phyloP scores from a whole-genome alignment of 2,797 vertebrate genomes.

The Chaetodon trifasciatus region DNA sequence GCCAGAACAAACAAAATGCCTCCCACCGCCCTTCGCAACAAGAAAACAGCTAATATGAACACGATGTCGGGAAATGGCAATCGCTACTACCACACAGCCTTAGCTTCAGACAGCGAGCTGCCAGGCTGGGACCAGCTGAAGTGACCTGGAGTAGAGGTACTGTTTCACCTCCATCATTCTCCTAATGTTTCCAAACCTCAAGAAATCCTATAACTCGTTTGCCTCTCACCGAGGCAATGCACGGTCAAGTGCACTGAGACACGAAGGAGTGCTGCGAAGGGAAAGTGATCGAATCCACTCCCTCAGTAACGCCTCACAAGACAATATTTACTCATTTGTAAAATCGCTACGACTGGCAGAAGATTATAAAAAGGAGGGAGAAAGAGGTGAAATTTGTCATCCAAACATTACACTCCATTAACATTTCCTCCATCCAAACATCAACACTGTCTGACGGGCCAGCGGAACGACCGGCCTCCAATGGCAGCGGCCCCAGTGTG shows the following conservation, averaged over 20 bases:
- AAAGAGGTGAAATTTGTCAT: slow-evolving; percentile 42
- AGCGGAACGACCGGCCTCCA: slow-evolving; percentile 31
- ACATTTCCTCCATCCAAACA: slow-evolving; percentile 70
- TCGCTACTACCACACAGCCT: neutral
- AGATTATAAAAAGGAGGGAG: slow-evolving; percentile 34
- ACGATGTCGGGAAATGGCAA: neutral
- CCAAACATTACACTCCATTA: slow-evolving; percentile 77
- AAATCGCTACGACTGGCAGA: slow-evolving; percentile 64
- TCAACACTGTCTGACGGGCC: slow-evolving; percentile 63
- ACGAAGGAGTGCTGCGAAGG: slow-evolving; percentile 52
- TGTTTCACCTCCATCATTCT: slow-evolving; percentile 33
- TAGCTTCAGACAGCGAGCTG: neutral
- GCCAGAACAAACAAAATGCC: neutral
- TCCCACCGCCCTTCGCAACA: neutral
- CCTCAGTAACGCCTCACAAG: slow-evolving; percentile 42
- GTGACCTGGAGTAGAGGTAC: slow-evolving; percentile 25
- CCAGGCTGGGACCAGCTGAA: slow-evolving; percentile 27
- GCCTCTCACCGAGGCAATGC: slow-evolving; percentile 48
- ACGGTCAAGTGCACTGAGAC: slow-evolving; percentile 53
- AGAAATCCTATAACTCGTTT: slow-evolving; percentile 48
- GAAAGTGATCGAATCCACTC: slow-evolving; percentile 68
- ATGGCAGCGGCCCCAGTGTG: slow-evolving; percentile 55
- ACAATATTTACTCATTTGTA: slow-evolving; percentile 65
- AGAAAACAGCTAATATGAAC: slow-evolving; percentile 1
- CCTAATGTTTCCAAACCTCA: slow-evolving; percentile 44